These are phyloP conservation scores for Chalcosyrphus nemorum DNA, from an alignment of 2,888 invertebrate genomes.

Conservation along the genomic window DNA sequence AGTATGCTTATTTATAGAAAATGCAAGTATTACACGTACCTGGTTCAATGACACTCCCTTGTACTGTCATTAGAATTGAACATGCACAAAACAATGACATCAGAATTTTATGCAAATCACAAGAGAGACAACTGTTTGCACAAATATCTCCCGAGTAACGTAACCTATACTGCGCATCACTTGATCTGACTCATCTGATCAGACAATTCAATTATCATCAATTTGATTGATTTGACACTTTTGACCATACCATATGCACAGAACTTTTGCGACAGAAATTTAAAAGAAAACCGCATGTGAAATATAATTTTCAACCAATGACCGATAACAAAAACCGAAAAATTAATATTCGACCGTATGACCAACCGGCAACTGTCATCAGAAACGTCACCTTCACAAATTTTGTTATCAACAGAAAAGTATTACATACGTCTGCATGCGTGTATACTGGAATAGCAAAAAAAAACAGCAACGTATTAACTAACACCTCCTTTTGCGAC, in stretches of 20 bases:
- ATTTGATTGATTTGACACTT: slow-evolving; percentile 15
- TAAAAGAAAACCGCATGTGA: neutral
- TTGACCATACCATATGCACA: slow-evolving; percentile 18
- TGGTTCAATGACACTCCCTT: slow-evolving; percentile 66
- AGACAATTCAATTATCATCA: slow-evolving; percentile 13
- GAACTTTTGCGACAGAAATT: neutral
- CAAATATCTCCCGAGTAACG: slow-evolving; percentile 20
- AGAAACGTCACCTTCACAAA: slow-evolving; percentile 34
- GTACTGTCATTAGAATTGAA: slow-evolving; percentile 33
- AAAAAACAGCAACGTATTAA: slow-evolving; percentile 34
- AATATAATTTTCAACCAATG: slow-evolving; percentile 19
- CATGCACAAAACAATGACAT: slow-evolving; percentile 56
- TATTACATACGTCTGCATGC: slow-evolving; percentile 2
- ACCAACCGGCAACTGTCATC: slow-evolving; percentile 26
- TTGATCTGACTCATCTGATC: slow-evolving; percentile 52
- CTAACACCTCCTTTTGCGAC: slow-evolving; percentile 26
- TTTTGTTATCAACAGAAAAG: slow-evolving; percentile 6
- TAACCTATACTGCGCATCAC: slow-evolving; percentile 57
- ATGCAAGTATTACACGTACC: slow-evolving; percentile 28
- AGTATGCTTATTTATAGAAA: slow-evolving; percentile 37
- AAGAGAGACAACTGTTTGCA: neutral
- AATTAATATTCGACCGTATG: slow-evolving; percentile 32
- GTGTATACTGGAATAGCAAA: neutral
- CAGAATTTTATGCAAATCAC: slow-evolving; percentile 35
- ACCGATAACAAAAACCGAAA: slow-evolving; percentile 24